A percentile compares a stretch with the other conserved stretches of the same genome.
Conservation (phyloP, 1,140 invertebrate genomes). For the Euwallacea fornicatus region DNA sequence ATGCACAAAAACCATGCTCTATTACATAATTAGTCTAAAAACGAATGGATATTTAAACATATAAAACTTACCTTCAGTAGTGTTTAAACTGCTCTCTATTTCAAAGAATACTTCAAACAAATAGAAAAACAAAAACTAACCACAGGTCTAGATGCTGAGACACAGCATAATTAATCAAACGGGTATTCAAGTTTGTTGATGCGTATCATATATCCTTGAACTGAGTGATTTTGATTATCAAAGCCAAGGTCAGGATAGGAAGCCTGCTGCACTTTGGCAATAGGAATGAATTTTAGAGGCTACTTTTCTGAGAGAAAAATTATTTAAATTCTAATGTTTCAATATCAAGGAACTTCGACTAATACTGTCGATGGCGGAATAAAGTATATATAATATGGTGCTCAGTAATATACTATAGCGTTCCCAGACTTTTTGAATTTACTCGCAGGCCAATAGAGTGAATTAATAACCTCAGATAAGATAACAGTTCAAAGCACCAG, state of each 20-base stretch:
- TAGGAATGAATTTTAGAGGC: background rate
- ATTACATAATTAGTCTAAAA: too few relatives aligned
- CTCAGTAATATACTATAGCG: background rate
- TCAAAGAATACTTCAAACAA: too few relatives aligned
- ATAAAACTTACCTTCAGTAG: background rate
- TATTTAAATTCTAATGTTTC: background rate
- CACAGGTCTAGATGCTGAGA: conserved; percentile 9
- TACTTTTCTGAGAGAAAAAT: background rate
- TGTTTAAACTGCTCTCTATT: background rate
- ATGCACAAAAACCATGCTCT: too few relatives aligned
- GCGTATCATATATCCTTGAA: conserved; percentile 18
- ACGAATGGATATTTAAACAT: too few relatives aligned
- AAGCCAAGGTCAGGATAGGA: conserved; percentile 16
- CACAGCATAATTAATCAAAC: conserved; percentile 8
- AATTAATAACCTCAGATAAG: conserved; percentile 10
- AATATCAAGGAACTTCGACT: background rate
- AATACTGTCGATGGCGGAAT: too few relatives aligned
- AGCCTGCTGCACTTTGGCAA: background rate
- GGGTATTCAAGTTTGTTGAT: conserved; percentile 9
- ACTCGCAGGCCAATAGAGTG: background rate
- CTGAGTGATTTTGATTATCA: conserved; percentile 5
- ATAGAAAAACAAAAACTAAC: too few relatives aligned
- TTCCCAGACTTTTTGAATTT: background rate
- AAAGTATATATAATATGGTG: too few relatives aligned
- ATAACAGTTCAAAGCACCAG: conserved; percentile 1